phyloP scores from a whole-genome alignment of 1,140 invertebrate genomes.

The Trigoniulus corallinus region DNA sequence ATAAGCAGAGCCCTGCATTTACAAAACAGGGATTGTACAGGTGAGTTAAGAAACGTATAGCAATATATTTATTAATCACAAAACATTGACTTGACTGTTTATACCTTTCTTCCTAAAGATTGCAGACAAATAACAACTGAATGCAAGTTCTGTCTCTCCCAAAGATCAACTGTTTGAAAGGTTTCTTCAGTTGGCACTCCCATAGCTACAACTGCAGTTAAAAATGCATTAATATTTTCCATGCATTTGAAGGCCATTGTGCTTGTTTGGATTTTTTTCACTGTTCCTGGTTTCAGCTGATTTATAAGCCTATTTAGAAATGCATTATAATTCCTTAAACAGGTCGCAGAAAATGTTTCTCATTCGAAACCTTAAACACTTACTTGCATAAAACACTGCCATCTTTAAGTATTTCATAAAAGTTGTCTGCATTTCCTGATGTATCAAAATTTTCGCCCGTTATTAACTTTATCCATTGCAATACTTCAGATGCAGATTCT shows the following conservation, averaged over 20 bases:
- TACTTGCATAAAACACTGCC: conserved; percentile 61
- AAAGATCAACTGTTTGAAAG: conserved; percentile 91
- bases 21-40: background rate
- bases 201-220: conserved; percentile 64
- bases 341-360: background rate
- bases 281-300: conserved; percentile 36
- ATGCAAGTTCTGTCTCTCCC: conserved; percentile 88
- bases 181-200: conserved; percentile 88
- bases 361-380: background rate
- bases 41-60: background rate
- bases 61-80: too few species aligned
- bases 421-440: conserved; percentile 45
- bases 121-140: conserved; percentile 88
- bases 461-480: conserved; percentile 77
- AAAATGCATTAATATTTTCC: conserved; percentile 94
- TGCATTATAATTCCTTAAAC: background rate
- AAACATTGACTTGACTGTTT: too few species aligned
- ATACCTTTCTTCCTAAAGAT: conserved; percentile 84
- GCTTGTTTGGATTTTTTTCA: conserved; percentile 74
- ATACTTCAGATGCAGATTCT: conserved; percentile 67
- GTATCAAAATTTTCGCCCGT: conserved; percentile 57
- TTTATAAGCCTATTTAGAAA: conserved; percentile 19
- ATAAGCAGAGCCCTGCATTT: conserved; percentile 56
- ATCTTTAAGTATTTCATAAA: conserved; percentile 72
- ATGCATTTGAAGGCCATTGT: conserved; percentile 94